phyloP scores from a whole-genome alignment of 2,797 vertebrate genomes.

The Helicolenus hilgendorfi region DNA sequence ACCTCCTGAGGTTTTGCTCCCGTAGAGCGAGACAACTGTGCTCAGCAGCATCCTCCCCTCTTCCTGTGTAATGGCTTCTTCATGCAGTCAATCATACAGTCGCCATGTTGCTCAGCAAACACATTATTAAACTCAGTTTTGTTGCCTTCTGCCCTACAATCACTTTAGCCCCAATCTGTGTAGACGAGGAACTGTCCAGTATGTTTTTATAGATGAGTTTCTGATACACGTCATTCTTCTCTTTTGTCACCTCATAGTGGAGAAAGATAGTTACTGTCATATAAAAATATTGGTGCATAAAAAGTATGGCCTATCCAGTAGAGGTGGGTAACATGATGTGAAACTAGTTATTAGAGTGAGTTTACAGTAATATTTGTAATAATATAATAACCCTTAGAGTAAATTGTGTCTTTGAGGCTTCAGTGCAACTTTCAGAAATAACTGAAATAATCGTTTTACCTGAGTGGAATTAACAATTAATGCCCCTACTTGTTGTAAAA shows the following conservation, averaged over 20 bases:
- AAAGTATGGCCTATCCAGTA: background rate
- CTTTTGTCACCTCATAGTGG: background rate
- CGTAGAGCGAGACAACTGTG: constrained; percentile 72
- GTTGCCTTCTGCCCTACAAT: constrained; percentile 7
- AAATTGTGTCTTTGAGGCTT: background rate
- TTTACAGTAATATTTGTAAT: background rate
- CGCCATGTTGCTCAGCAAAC: constrained; percentile 42
- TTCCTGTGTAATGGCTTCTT: constrained; percentile 79
- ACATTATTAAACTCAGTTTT: constrained; percentile 38
- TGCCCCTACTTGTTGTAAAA: background rate
- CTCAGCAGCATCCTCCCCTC: constrained; percentile 69
- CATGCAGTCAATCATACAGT: constrained; percentile 70
- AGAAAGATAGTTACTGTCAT: background rate
- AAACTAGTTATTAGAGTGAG: background rate
- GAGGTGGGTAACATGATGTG: background rate
- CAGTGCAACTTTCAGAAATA: background rate
- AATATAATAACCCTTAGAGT: background rate
- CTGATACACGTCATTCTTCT: background rate
- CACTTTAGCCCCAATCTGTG: background rate
- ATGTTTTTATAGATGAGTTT: background rate
- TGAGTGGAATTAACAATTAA: background rate
- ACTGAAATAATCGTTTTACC: background rate
- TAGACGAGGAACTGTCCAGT: background rate
- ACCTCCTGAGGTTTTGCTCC: constrained; percentile 76
- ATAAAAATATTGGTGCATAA: background rate